These are phyloP conservation scores for Apamea monoglypha DNA, from an alignment of 2,888 invertebrate genomes.

Conservation along the genomic window DNA sequence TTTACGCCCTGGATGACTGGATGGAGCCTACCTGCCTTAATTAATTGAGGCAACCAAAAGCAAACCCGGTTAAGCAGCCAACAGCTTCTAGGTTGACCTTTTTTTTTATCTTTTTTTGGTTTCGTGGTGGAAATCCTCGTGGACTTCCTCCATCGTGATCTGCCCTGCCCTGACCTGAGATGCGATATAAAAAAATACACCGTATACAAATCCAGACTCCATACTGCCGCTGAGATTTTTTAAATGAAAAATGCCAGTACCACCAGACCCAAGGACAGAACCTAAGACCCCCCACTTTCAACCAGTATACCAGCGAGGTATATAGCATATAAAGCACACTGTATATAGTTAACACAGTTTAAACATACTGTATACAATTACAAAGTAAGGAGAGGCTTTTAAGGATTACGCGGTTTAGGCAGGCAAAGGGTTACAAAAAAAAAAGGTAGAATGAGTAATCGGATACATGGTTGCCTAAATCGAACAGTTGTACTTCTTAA, in stretches of 20 bases:
- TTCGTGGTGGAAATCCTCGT: no score
- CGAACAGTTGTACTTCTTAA: not conserved
- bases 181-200: no score
- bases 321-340: not conserved
- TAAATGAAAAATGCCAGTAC: not conserved
- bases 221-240: not conserved
- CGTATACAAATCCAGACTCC: not conserved
- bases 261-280: no score
- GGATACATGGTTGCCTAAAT: constrained; percentile 36
- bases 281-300: not conserved
- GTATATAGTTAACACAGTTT: constrained; percentile 1
- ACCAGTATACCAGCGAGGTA: not conserved
- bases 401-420: constrained; percentile 27
- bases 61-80: no score
- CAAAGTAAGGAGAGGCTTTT: constrained; percentile 26
- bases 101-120: no score
- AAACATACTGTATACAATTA: constrained; percentile 22
- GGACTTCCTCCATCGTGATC: no score
- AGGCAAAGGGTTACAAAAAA: constrained; percentile 21
- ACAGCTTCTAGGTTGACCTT: no score
- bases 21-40: no score
- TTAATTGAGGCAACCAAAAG: no score
- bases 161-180: no score
- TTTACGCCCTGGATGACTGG: no score
- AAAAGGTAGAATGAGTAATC: constrained; percentile 36